Evolutionary conservation across 2,888 invertebrate genomes (phyloP).

Genomic region (Macaria notata): DNA sequence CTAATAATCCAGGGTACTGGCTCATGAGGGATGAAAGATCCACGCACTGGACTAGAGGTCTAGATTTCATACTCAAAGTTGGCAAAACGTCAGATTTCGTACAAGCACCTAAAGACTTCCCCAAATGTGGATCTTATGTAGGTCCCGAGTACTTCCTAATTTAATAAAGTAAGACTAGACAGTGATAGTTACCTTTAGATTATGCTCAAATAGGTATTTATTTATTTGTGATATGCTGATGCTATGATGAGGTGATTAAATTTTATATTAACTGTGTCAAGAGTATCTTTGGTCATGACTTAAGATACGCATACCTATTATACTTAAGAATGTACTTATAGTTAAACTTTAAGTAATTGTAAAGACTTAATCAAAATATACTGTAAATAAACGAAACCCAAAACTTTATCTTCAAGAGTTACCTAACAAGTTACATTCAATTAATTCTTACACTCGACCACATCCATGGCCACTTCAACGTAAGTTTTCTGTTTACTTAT

Average conservation of each 20-base stretch:
- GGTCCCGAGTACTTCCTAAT: constrained; percentile 89
- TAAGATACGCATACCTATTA: no score
- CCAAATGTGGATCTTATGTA: constrained; percentile 89
- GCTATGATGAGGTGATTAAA: no score
- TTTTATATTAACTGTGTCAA: no score
- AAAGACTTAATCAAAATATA: no score
- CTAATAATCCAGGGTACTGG: constrained; percentile 92
- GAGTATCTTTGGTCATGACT: no score
- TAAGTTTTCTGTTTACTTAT: constrained; percentile 5
- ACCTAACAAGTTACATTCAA: no score
- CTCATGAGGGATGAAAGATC: constrained; percentile 89
- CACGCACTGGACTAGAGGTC: constrained; percentile 87
- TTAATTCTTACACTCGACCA: no score
- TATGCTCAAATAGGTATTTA: constrained; percentile 50
- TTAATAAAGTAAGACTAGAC: constrained; percentile 31
- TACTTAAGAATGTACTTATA: no score
- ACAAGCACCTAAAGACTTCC: constrained; percentile 86
- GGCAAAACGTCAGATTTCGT: constrained; percentile 86
- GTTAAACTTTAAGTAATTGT: no score
- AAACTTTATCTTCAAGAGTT: no score
- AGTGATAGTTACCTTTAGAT: constrained; percentile 36
- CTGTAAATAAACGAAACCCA: no score
- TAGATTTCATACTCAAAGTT: constrained; percentile 88
- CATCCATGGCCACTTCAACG: background rate
- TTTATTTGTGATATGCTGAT: constrained; percentile 45